Evolutionary conservation across 2,797 vertebrate genomes (phyloP), one percentile per base, ranked within the genome.

Genomic region (Geotrypetes seraphini): DNA sequence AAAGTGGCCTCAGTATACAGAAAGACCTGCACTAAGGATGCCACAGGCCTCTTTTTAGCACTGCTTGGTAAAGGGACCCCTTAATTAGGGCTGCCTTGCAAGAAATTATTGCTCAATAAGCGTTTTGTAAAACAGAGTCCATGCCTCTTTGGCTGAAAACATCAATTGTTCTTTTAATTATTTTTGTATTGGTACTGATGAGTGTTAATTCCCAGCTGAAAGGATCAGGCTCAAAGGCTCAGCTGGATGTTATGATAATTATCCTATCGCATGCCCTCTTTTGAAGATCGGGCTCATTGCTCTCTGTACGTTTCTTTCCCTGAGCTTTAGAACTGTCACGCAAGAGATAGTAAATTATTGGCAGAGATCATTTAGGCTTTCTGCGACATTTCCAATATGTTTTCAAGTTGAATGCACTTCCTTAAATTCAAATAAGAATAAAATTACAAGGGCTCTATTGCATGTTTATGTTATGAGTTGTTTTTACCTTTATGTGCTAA

Each of bases 241-340:
- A 51, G 6, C 2, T 31, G 7, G 5, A 3, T 25, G 6, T 33
- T 46, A 5, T 25, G 12, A 19, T 36, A 51, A 37, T 52, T 53
- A 37, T 13, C 10, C 28, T 40, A 5, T 7, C 28, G 7, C 7
- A 5, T 18, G 9, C 7, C 32, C n/a, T n/a, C n/a, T n/a, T n/a
- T n/a, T n/a, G n/a, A n/a, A n/a, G n/a, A n/a, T n/a, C n/a, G n/a
- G n/a, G n/a, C n/a, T n/a, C n/a, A n/a, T n/a, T n/a, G n/a, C n/a
- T n/a, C n/a, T n/a, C n/a, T n/a, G n/a, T n/a, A n/a, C n/a, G 7
- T 31, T 36, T 16, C 2, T 26, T 16, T 40, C 18, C 12, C 13
- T 12, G 16, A 9, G 8, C 3, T 43, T 9, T 11, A 36, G 18
- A 48, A 12, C 11, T 19, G 12, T 42, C 16, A 32, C 13, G 27